Conservation (phyloP, 2,888 invertebrate genomes). For the Sphaerophoria rueppellii region DNA sequence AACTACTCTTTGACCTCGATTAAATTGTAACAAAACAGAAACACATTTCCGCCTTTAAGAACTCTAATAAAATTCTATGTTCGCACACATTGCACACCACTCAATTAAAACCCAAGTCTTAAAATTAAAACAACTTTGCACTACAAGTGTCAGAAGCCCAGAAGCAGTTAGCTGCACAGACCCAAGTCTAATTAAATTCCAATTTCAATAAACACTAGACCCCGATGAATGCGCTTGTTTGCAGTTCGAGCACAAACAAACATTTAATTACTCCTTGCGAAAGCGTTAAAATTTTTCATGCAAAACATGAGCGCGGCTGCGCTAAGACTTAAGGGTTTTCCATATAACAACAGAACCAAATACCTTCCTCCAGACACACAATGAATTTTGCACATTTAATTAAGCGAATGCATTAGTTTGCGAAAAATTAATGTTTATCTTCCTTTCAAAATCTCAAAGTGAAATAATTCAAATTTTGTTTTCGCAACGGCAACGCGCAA, state of each 20-base stretch:
- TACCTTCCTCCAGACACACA: conserved; percentile 25
- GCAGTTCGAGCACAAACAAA: conserved; percentile 2
- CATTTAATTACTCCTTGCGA: conserved; percentile 61
- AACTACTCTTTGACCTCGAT: conserved; percentile 30
- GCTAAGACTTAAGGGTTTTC: conserved; percentile 59
- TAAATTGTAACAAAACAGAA: conserved; percentile 39
- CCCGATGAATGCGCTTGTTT: conserved; percentile 34
- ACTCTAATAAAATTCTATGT: conserved; percentile 6
- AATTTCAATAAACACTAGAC: conserved; percentile 51
- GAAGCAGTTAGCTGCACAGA: conserved; percentile 25
- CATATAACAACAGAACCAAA: conserved; percentile 21
- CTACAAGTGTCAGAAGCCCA: conserved; percentile 33
- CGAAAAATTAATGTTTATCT: conserved; percentile 15
- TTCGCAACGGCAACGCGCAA: conserved; percentile 52
- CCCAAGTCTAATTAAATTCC: conserved; percentile 64
- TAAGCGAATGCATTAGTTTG: conserved; percentile 43
- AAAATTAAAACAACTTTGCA: conserved; percentile 65
- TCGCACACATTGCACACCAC: conserved; percentile 35
- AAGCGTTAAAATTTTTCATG: conserved; percentile 64
- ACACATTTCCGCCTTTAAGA: conserved; percentile 47
- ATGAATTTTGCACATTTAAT: conserved; percentile 51
- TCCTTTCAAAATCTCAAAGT: conserved; percentile 36
- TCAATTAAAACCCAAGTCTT: conserved; percentile 52
- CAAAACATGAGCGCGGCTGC: conserved; percentile 57
- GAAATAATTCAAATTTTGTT: conserved; percentile 71